A percentile compares a stretch with the other conserved stretches of the same genome.
Evolutionary conservation across 2,113 vertebrate genomes (phyloP).

Genomic region (Heloderma charlesbogerti): DNA sequence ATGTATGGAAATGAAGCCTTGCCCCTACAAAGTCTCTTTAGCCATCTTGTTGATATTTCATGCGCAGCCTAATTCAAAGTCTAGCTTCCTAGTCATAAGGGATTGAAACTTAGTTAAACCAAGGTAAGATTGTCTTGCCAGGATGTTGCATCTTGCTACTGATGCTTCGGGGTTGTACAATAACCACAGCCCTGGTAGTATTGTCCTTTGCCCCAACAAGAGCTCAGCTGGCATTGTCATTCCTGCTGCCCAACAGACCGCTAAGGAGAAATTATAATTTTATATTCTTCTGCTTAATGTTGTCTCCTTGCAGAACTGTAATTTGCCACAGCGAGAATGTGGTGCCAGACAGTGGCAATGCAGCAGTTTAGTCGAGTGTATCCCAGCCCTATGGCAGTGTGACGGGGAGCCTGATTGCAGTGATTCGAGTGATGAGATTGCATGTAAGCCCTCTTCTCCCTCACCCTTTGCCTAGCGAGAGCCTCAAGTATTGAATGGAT

Average conservation of each 20-base stretch:
- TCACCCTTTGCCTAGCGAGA: neutral
- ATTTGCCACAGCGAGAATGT: constrained; percentile 59
- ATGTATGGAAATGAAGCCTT: neutral
- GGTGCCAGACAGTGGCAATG: constrained; percentile 84
- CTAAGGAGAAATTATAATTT: neutral
- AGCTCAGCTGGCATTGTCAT: neutral
- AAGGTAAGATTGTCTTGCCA: neutral
- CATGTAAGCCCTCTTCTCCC: constrained; percentile 78
- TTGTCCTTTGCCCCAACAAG: neutral
- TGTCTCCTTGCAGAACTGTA: constrained; percentile 76
- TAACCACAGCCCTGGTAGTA: neutral
- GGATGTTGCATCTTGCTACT: neutral
- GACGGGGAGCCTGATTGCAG: constrained; percentile 84
- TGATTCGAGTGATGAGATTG: constrained; percentile 83
- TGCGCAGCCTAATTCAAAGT: no score
- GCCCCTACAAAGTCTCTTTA: neutral
- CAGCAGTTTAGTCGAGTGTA: constrained; percentile 74
- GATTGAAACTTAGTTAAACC: neutral
- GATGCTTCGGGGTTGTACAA: neutral
- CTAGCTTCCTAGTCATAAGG: neutral
- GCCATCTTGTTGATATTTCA: neutral
- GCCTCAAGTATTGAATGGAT: neutral
- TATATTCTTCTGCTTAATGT: neutral
- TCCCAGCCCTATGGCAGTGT: constrained; percentile 86
- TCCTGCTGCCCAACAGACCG: neutral